Evolutionary conservation across 2,113 vertebrate species (phyloP).

Genomic region (Campylomormyrus tamandua): DNA sequence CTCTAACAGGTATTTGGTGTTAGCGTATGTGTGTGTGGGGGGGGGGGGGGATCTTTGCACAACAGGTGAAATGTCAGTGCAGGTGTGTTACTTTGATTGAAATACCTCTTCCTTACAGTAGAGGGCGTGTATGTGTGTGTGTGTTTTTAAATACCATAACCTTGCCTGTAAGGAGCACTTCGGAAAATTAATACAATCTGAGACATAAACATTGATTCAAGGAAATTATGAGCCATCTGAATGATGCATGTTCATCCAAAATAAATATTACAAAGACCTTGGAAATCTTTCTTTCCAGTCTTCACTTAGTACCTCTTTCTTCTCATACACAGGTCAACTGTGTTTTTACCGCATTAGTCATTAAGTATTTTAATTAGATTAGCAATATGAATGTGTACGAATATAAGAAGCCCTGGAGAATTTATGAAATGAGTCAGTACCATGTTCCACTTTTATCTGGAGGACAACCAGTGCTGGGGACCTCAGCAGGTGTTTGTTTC

Average conservation of each 20-base stretch:
- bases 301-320: not conserved
- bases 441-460: too few species aligned
- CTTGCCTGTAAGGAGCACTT: constrained; percentile 20
- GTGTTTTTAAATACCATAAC: not conserved
- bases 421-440: not conserved
- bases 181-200: not conserved
- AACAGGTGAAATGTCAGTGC: not conserved
- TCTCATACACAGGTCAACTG: not conserved
- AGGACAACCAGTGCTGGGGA: not conserved
- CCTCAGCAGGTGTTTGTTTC: not conserved
- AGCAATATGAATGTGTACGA: not conserved
- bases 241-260: not conserved
- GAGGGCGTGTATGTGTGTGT: not conserved
- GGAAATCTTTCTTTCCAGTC: not conserved
- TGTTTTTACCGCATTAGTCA: not conserved
- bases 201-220: not conserved
- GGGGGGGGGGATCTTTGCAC: not conserved
- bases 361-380: not conserved
- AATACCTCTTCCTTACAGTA: not conserved
- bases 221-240: not conserved
- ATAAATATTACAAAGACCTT: not conserved
- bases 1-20: not conserved
- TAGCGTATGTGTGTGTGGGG: not conserved
- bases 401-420: not conserved
- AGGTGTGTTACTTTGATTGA: not conserved